Conservation (phyloP, 2,797 vertebrate genomes). For the Thalassophryne amazonica region DNA sequence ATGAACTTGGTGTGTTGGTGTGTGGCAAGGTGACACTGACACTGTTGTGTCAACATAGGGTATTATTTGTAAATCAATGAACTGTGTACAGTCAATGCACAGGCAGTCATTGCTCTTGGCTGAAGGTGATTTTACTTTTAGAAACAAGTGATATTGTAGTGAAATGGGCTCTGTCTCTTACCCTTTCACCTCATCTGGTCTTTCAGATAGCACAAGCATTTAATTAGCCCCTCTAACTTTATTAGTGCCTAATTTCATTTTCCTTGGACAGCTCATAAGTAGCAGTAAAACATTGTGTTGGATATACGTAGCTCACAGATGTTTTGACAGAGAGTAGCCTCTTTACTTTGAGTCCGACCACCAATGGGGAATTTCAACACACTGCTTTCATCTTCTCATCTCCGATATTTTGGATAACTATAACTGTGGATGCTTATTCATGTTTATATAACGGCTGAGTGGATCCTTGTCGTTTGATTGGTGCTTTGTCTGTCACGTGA, state of each 20-base stretch:
- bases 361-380: slow-evolving; percentile 11
- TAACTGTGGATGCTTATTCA: not conserved
- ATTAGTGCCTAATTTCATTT: slow-evolving; percentile 68
- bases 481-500: too few species aligned
- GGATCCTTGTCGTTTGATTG: too few species aligned
- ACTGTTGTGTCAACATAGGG: slow-evolving; percentile 8
- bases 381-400: not conserved
- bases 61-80: slow-evolving; percentile 2
- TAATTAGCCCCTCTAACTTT: slow-evolving; percentile 68
- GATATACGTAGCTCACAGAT: slow-evolving; percentile 4
- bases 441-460: too few species aligned
- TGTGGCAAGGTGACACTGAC: slow-evolving; percentile 35
- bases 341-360: slow-evolving; percentile 10
- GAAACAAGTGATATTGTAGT: not conserved
- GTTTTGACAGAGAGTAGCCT: slow-evolving; percentile 14
- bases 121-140: not conserved
- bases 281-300: slow-evolving; percentile 6
- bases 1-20: slow-evolving; percentile 7
- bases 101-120: not conserved
- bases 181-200: not conserved
- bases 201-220: slow-evolving; percentile 43
- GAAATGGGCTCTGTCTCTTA: slow-evolving; percentile 1
- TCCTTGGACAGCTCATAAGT: slow-evolving; percentile 52
- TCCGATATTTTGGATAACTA: not conserved
- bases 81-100: not conserved